Base-by-base conservation (phyloP, 2,888 invertebrate genomes). In the Phytoseiulus persimilis region DNA sequence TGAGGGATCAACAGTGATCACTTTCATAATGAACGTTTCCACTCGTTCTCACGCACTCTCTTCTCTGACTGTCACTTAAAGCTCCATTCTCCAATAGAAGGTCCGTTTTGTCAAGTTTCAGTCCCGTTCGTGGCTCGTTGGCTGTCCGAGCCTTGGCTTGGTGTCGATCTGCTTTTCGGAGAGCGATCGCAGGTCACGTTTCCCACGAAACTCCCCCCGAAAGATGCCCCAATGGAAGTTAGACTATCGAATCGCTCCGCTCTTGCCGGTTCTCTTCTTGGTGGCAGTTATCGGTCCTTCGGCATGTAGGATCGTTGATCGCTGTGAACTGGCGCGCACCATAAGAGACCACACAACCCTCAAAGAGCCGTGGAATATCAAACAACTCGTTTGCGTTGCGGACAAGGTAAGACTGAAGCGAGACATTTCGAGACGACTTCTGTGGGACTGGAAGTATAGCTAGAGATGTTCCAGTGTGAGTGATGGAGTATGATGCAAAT, bases 311-410 rank as follows among this genome's bases (percentile, higher is more conserved):
- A n/a, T 87, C 39, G 87, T 87, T 11, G 33, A 87, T 45, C 87
- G 32, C 6, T 87, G 87, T 32, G 87, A 87, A 14, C 31, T 87
- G 11, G 87, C 87, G 28, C 87, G 32, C 28, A 45, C 87, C n/a
- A 87, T 87, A 2, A 33, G 87, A 33, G 11, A 87, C 33, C 87
- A 87, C 23, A 87, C 33, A 0, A 87, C 87, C n/a, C 28, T 87
- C 32, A 87, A 87, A n/a, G 87, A 32, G 31, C 11, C 87, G 6
- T 87, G 87, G 87, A 87, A 87, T 33, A 87, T 87, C 11, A 87
- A 87, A 18, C 87, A 87, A 32, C 45, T 87, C 45, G 87, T 87
- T 5, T 87, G 87, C 33, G 33, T 87, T 23, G 87, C 87, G 23
- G 87, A 87, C 14, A 18, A 87, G 87, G 87, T 87, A 33, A n/a